Conservation (phyloP, 2,888 invertebrate species). For the Drosophila antonietae region DNA sequence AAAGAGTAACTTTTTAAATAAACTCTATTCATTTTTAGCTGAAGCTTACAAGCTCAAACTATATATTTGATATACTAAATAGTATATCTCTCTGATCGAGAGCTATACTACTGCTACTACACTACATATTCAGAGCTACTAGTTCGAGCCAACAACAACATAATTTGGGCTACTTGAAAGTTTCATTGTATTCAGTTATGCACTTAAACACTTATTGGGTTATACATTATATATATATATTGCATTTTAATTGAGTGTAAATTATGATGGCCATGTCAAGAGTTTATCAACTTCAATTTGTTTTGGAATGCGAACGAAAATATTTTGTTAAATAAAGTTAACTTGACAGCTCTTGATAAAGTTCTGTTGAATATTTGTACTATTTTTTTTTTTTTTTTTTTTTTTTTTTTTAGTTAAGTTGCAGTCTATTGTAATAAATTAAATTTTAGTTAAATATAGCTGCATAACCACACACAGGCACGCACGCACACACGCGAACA, state of each 20-base stretch:
- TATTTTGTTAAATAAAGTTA: conserved; percentile 1
- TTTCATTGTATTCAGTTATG: neutral
- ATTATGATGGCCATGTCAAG: neutral
- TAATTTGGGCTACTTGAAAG: neutral
- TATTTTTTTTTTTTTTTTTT: neutral
- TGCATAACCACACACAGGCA: conserved; percentile 8
- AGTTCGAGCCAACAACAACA: neutral
- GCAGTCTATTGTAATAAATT: conserved; percentile 17
- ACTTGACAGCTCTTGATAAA: conserved; percentile 11
- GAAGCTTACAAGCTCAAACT: no score
- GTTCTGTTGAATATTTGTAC: neutral
- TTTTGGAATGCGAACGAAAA: neutral
- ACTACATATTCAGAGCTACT: neutral
- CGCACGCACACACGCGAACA: conserved; percentile 6
- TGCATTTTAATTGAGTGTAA: conserved; percentile 7
- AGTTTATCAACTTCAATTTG: conserved; percentile 5
- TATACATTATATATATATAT: neutral
- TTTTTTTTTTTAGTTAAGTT: conserved; percentile 4
- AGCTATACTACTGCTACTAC: neutral
- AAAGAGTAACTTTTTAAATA: no score
- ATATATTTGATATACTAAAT: no score
- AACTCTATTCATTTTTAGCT: no score
- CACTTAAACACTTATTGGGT: neutral
- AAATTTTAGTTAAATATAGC: conserved; percentile 22
- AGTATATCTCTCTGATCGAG: neutral